A percentile compares a stretch with the other conserved stretches of the same genome.
Conservation (phyloP, 1,140 invertebrate genomes). For the Streblospio benedicti region DNA sequence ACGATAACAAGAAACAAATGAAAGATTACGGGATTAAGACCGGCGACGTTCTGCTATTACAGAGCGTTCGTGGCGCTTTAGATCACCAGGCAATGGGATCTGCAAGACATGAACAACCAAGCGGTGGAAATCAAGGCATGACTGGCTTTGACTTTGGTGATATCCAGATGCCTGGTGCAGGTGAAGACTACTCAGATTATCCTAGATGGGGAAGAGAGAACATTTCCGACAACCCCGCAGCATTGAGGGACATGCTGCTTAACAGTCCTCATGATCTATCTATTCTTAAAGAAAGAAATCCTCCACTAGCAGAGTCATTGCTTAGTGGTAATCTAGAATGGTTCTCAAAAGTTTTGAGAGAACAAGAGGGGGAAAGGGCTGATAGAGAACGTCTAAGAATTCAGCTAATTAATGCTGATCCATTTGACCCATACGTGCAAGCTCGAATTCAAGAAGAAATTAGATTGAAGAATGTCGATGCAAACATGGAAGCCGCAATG, state of each 20-base stretch:
- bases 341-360: slow-evolving; percentile 66
- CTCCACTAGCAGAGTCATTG: slow-evolving; percentile 79
- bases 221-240: slow-evolving; percentile 78
- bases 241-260: slow-evolving; percentile 78
- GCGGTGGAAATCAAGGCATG: too few species aligned
- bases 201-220: too few species aligned
- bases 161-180: slow-evolving; percentile 64
- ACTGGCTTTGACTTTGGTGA: slow-evolving; percentile 81
- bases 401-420: slow-evolving; percentile 82
- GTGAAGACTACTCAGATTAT: too few species aligned
- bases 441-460: slow-evolving; percentile 91
- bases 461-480: slow-evolving; percentile 87
- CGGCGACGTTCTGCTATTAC: slow-evolving; percentile 78
- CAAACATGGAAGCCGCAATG: slow-evolving; percentile 97
- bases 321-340: slow-evolving; percentile 57
- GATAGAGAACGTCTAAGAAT: slow-evolving; percentile 62
- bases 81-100: slow-evolving; percentile 9
- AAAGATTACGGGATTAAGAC: slow-evolving; percentile 67
- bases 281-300: slow-evolving; percentile 86
- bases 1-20: slow-evolving; percentile 74
- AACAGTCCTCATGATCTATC: slow-evolving; percentile 86
- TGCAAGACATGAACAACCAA: not conserved
- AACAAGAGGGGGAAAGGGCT: slow-evolving; percentile 31
- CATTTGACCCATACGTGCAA: slow-evolving; percentile 90
- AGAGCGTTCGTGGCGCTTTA: slow-evolving; percentile 53